A percentile compares a stretch with the other conserved stretches of the same genome.
Conservation (phyloP, 1,140 invertebrate genomes). For the Leptestheria dahalacensis region DNA sequence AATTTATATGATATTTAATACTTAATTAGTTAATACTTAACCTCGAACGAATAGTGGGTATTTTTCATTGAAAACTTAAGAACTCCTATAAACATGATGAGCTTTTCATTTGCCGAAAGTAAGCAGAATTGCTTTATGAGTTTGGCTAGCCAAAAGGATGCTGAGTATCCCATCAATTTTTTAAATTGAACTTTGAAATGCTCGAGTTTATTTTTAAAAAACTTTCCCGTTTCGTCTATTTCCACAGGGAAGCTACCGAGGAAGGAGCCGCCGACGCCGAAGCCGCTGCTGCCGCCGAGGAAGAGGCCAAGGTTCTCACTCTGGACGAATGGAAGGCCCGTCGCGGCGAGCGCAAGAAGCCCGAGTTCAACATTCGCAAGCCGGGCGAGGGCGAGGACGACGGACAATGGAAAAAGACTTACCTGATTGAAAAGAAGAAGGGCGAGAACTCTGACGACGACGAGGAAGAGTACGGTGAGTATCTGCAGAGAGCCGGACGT, state of each 20-base stretch:
- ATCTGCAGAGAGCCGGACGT: slow-evolving; percentile 69
- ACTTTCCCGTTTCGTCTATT: not conserved
- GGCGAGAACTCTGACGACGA: slow-evolving; percentile 42
- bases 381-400: slow-evolving; percentile 82
- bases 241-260: slow-evolving; percentile 16
- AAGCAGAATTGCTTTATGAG: slow-evolving; percentile 9
- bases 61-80: not conserved
- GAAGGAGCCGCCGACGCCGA: slow-evolving; percentile 42
- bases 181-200: not conserved
- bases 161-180: not conserved
- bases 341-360: slow-evolving; percentile 50
- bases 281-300: slow-evolving; percentile 33
- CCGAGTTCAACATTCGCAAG: slow-evolving; percentile 75
- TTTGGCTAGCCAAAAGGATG: slow-evolving; percentile 14
- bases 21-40: not conserved
- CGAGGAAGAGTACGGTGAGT: slow-evolving; percentile 40
- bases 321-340: slow-evolving; percentile 79
- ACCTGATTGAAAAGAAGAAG: slow-evolving; percentile 63
- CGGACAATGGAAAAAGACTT: slow-evolving; percentile 84
- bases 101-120: slow-evolving; percentile 3
- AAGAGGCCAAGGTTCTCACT: slow-evolving; percentile 44
- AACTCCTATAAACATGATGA: slow-evolving; percentile 3
- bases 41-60: not conserved
- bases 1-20: too few species aligned
- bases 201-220: not conserved